Percentiles rank a stretch among this genome's conserved stretches.
Evolutionary conservation across 2,113 vertebrate species (phyloP).

Genomic region (Cathartes aura): DNA sequence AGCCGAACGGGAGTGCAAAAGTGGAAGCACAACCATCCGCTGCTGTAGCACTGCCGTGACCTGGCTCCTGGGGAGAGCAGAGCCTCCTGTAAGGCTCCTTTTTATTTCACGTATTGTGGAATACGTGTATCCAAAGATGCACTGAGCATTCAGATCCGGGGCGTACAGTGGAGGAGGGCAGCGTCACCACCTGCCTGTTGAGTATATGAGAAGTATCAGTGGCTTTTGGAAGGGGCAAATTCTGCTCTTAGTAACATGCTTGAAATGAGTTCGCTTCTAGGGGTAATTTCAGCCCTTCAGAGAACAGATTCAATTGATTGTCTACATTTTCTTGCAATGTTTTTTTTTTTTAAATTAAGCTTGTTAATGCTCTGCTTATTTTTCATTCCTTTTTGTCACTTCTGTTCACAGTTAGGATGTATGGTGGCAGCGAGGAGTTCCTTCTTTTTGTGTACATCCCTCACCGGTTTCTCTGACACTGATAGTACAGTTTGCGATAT

Average conservation of each 20-base stretch:
- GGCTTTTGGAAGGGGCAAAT: not conserved
- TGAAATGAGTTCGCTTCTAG: not conserved
- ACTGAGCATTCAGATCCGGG: accelerated
- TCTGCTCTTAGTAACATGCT: not conserved
- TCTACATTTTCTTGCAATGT: not conserved
- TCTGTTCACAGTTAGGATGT: not conserved
- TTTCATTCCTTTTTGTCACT: not conserved
- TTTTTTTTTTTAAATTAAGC: not conserved
- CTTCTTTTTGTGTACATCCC: not conserved
- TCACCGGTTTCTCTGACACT: not conserved
- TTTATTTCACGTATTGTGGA: not conserved
- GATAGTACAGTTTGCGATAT: not conserved
- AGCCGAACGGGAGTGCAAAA: accelerated
- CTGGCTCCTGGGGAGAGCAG: not conserved
- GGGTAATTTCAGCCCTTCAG: not conserved
- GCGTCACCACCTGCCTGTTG: accelerated
- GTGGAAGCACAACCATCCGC: accelerated
- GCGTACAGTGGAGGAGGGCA: accelerated
- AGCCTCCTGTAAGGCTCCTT: not conserved
- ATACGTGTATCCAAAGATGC: accelerated
- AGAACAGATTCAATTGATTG: not conserved
- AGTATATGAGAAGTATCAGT: not conserved
- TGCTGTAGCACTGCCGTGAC: not conserved
- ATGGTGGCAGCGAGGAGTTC: not conserved
- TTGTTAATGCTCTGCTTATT: not conserved